Base-by-base conservation (phyloP, 37 sponge, comb jelly and placozoan species). In the Chondrilla cf. caribensis region DNA sequence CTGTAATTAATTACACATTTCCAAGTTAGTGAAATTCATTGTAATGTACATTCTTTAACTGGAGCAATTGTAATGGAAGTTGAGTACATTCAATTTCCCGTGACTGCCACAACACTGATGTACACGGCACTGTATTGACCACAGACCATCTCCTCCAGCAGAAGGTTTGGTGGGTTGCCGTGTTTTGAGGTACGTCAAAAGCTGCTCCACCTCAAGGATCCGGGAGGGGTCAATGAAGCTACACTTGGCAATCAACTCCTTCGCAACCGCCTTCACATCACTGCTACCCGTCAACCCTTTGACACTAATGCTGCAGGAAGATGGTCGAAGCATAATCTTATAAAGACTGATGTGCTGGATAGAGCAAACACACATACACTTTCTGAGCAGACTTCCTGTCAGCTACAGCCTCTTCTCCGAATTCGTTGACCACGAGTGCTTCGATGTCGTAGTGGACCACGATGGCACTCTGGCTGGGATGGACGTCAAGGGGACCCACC, bases 131-230 rank as follows among this genome's bases (percentile, higher is more conserved):
- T n/a, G n/a, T n/a, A n/a, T n/a, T n/a, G n/a, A n/a, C n/a, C n/a
- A n/a, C n/a, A n/a, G n/a, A n/a, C n/a, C n/a, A 37, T 38, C 72
- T 70, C 19, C 40, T 29, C 40, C 21, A 37, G 9, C 38, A 19
- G 64, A 22, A 32, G 38, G 38, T 38, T 71, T 78, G 38, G 47
- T 81, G 2, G 24, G 41, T 31, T 88, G 83, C 19, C 97, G 78
- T 31, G 55, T 88, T 58, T 89, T 86, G 21, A 97, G 78, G 70
- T 97, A 97, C 25, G 81, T 38, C 31, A 97, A 86, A 32, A 97
- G 84, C 82, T 97, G 97, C 70, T 97, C 92, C 37, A 97, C 84
- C 72, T 94, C 97, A 39, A 91, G 92, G 38, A 94, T 80, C 47
- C 87, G 72, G 31, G 78, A 64, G 33, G 92, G 92, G 18, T 91